Evolutionary conservation across 2,888 invertebrate species (phyloP), one percentile per base, ranked within the genome.

Genomic region (Pandemis cinnamomeana): DNA sequence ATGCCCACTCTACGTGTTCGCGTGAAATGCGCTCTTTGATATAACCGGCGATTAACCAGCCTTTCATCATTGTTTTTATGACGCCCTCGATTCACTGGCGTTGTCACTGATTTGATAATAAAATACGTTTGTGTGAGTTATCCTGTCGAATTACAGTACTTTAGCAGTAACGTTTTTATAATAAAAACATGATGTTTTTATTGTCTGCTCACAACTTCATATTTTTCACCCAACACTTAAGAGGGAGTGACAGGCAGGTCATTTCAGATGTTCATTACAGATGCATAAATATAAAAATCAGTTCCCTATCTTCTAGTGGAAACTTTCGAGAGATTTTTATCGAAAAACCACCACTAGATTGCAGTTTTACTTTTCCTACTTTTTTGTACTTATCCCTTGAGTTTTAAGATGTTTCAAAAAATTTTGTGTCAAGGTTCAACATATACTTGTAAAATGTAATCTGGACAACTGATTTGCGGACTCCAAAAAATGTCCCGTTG

Each of bases 11-110:
- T 67, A n/a, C 36, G 62, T 27, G 42, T 67, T 44, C 42, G 48
- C 44, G 51, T 36, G 15, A 51, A 69, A 69, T 58, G 55, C 55
- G 53, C 53, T 72, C 72, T 72, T 64, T 69, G 72, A 64, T 44
- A 46, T 62, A 62, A 44, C 20, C 63, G 63, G 63, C 72, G 63
- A 69, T 69, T 69, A 73, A 72, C 55, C 20, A 58, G 55, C 58
- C 55, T 64, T 73, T 64, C 72, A 73, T 69, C 63, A 72, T 72
- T 69, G 64, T 73, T 73, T 72, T 73, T 73, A 69, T 69, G 69
- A 69, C 15, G 48, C 64, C 64, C 64, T 60, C 58, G 48, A 69
- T 69, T 67, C 64, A 64, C 68, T 67, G 64, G 2, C 63, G 48
- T 69, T 73, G 69, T 73, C 69, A 51, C 42, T 51, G 68, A 68